Evolutionary conservation across 2,113 vertebrate genomes (phyloP).

Genomic region (Lycocorax pyrrhopterus): DNA sequence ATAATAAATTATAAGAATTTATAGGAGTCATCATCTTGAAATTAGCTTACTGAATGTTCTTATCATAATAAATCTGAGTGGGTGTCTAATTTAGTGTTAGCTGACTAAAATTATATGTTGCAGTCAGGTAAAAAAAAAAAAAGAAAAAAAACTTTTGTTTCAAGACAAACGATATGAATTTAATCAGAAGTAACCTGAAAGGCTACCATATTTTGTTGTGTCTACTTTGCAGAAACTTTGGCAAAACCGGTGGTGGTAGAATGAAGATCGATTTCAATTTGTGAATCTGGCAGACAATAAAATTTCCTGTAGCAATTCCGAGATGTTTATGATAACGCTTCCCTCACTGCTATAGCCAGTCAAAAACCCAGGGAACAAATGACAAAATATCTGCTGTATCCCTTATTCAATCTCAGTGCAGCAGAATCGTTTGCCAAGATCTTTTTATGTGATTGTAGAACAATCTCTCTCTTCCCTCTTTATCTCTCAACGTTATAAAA

Average conservation of each 20-base stretch:
- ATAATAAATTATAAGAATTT: constrained; percentile 91
- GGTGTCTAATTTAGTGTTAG: constrained; percentile 85
- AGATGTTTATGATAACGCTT: constrained; percentile 48
- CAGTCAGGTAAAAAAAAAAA: constrained; percentile 67
- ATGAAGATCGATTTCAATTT: constrained; percentile 62
- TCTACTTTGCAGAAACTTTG: constrained; percentile 50
- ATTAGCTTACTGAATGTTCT: constrained; percentile 87
- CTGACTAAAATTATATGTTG: constrained; percentile 86
- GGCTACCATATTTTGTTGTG: constrained; percentile 13
- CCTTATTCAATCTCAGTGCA: neutral
- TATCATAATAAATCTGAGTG: constrained; percentile 87
- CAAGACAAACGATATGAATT: constrained; percentile 81
- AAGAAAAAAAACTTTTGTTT: constrained; percentile 75
- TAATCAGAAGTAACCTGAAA: constrained; percentile 78
- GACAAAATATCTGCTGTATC: neutral
- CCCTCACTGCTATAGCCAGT: neutral
- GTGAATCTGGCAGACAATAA: constrained; percentile 56
- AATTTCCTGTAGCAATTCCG: neutral
- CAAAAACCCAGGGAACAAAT: neutral
- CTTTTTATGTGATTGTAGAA: neutral
- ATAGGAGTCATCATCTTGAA: constrained; percentile 88
- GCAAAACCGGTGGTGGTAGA: constrained; percentile 3
- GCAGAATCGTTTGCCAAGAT: neutral
- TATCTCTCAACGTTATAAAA: neutral
- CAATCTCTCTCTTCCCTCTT: neutral